A percentile compares a stretch with the other conserved stretches of the same genome.
phyloP scores from a whole-genome alignment of 2,888 invertebrate genomes.

The Blomia tropicalis region DNA sequence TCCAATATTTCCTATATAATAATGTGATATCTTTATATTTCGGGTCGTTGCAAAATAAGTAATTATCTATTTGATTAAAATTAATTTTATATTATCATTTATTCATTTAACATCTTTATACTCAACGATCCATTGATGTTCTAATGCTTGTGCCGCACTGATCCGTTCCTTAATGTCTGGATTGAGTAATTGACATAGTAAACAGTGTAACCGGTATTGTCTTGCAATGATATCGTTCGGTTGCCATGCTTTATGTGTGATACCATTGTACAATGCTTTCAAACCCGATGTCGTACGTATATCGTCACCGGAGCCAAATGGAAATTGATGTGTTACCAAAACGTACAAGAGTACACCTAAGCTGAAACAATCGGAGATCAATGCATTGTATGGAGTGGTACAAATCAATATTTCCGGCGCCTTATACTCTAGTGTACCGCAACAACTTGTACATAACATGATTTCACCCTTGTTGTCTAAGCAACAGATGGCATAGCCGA shows the following conservation, averaged over 20 bases:
- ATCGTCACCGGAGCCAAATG: slow-evolving; percentile 4
- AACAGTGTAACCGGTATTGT: background rate
- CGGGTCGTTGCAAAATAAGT: background rate
- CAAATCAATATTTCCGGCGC: slow-evolving; percentile 14
- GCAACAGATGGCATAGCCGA: background rate
- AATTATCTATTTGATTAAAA: background rate
- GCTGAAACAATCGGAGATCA: slow-evolving; percentile 10
- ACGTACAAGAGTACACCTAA: slow-evolving; percentile 14
- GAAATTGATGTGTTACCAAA: slow-evolving; percentile 12
- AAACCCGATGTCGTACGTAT: background rate
- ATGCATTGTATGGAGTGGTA: slow-evolving; percentile 14
- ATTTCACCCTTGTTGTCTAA: background rate
- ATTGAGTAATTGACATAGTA: slow-evolving; percentile 7
- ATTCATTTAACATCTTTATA: background rate
- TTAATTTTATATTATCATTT: background rate
- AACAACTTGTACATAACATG: background rate
- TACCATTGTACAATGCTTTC: background rate
- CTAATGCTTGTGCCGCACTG: background rate
- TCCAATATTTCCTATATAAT: too few relatives aligned
- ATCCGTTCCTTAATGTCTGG: slow-evolving; percentile 9
- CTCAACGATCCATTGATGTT: background rate
- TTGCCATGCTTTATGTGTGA: background rate
- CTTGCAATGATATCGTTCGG: background rate
- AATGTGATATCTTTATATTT: too few relatives aligned
- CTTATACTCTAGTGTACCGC: slow-evolving; percentile 15